These are phyloP conservation scores for Notocelia uddmanniana DNA, from an alignment of 2,888 invertebrate genomes.

Conservation along the genomic window DNA sequence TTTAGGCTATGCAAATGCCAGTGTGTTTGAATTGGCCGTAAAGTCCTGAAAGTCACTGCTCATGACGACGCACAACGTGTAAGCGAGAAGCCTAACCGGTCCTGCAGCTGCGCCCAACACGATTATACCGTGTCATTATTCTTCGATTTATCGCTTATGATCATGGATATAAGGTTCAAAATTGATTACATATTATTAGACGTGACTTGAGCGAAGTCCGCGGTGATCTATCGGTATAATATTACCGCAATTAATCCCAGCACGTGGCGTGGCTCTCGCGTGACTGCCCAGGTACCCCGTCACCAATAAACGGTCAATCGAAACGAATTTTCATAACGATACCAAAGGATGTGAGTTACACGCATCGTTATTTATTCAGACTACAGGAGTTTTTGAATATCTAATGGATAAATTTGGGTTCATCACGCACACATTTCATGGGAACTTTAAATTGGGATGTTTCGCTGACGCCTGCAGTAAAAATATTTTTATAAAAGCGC, in stretches of 20 bases:
- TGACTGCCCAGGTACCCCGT: constrained; percentile 26
- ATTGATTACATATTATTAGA: background rate
- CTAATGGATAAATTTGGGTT: constrained; percentile 8
- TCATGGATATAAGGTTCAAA: background rate
- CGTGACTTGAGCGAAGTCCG: constrained; percentile 5
- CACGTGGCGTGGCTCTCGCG: constrained; percentile 44
- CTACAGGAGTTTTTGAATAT: constrained; percentile 5
- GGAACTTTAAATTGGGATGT: constrained; percentile 24
- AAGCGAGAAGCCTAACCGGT: constrained; percentile 80
- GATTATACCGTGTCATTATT: constrained; percentile 44
- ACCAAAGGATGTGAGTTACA: constrained; percentile 40
- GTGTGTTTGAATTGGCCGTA: constrained; percentile 27
- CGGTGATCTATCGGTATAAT: constrained; percentile 41
- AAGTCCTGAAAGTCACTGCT: constrained; percentile 48
- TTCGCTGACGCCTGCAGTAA: constrained; percentile 12
- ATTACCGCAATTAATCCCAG: constrained; percentile 30
- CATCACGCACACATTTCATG: constrained; percentile 1
- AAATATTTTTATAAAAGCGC: constrained; percentile 21
- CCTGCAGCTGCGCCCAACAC: constrained; percentile 79
- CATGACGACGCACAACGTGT: constrained; percentile 67
- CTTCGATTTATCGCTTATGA: background rate
- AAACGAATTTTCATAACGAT: constrained; percentile 32
- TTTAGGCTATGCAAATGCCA: constrained; percentile 10
- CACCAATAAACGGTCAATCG: constrained; percentile 32
- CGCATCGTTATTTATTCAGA: constrained; percentile 31